Evolutionary conservation across 1,140 invertebrate species (phyloP), one percentile per base, ranked within the genome.

Genomic region (Adelges cooleyi): DNA sequence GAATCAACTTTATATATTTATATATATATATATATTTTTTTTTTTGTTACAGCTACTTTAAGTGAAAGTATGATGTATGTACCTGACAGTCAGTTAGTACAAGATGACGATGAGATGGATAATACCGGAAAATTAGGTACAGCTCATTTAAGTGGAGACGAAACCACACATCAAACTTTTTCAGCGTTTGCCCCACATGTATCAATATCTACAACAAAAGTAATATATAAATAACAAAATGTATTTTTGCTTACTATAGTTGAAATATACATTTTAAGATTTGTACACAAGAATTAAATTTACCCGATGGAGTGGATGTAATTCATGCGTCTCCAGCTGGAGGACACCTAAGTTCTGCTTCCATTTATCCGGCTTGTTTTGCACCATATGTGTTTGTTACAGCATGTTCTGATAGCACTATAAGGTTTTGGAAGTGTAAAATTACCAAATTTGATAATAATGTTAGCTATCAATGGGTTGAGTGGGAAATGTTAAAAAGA

Each of bases 311-410:
- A 29, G 92, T 97, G 13, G 89, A 93, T 74, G 80, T 96, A 4
- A 84, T 94, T 59, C 89, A 92, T 75, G 93, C 92, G 1, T 84
- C 89, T 0, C 90, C 93, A 5, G 90, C 95, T 1, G 95, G 94
- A 4, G 95, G 95, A 2, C 95, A 99, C 77, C 77, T 98, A 22
- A 95, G 93, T 73, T 97, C 94, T n/a, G 92, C 95, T 1, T 95
- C 92, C 36, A 95, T 99, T 71, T 98, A 98, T 78, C 94, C 95
- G 18, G 94, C 94, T 44, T 98, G 95, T 76, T 87, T 95, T 74
- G 93, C 95, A 0, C 95, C 95, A 0, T 99, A 98, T 72, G 89
- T 95, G 50, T 81, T 98, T 50, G 87, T 92, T 0, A 97, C 94
- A 1, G 93, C 94, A 17, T 95, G 91, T 71, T 89, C 89, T 27